Evolutionary conservation across 2,888 invertebrate genomes (phyloP), one percentile per base, ranked within the genome.

Genomic region (Trachelus stipa): DNA sequence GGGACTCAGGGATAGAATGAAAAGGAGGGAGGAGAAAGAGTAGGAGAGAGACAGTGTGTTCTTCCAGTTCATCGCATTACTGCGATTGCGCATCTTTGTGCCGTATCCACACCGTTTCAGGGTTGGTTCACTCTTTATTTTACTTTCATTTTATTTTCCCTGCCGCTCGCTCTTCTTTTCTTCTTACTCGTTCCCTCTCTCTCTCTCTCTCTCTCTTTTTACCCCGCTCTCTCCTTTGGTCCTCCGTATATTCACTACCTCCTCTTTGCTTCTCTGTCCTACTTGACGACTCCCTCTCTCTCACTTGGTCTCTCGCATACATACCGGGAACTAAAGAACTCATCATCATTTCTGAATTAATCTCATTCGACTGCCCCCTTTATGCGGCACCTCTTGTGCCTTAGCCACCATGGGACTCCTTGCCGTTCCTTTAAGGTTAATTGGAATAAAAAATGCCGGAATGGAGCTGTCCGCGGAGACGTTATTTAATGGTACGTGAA

Each of bases 321-420:
- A 68, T 35, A 78, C 68, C 40, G 80, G 81, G 81, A 83, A 83
- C 80, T 82, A 80, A 83, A 83, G 83, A 85, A 81, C 84, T 82
- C 84, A 80, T 83, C 85, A 84, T 85, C 85, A 82, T 87, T 88
- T 86, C 85, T 85, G 87, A 88, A 89, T 89, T 89, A 89, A 89
- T 89, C 86, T 88, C 87, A 87, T 88, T 89, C 88, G 87, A 88
- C 88, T 87, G 88, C 86, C 85, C 85, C 86, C 88, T 88, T 89
- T 89, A 86, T 87, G 79, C 76, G 71, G 31, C 71, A 9, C 31
- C 71, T 71, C 71, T 71, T 71, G 31, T 71, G 79, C 78, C 80
- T 80, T 80, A 80, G 77, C 77, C 77, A 76, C 77, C 76, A 35
- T 69, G 56, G 79, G 76, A 83, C 85, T 79, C 83, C 82, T 84